Base-by-base conservation (phyloP, 1,140 invertebrate genomes). In the Choristoneura fumiferana region DNA sequence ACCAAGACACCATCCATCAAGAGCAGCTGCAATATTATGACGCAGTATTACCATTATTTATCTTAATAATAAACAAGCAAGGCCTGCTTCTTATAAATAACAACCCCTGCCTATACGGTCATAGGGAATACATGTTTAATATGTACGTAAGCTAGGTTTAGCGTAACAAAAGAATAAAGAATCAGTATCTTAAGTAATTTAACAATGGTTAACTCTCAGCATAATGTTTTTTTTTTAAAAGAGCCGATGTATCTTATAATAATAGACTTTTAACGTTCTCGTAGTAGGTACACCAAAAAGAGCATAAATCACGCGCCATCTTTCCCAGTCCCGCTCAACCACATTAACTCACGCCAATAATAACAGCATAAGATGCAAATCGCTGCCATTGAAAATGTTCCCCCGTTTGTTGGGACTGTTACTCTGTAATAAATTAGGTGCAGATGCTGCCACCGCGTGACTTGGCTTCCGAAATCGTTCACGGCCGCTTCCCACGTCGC, bases 1-100 rank as follows among this genome's bases (percentile, higher is more conserved):
- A 71, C 59, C 67, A 33, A 58, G 62, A 67, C 64, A 59, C 57
- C 71, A 81, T 81, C 76, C 76, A 79, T 81, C 78, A 81, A 69
- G 52, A 67, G 60, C 74, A 81, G 72, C 72, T 78, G 78, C 60
- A 60, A 52, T 57, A 36, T 36, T 53, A 14, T 49, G 43, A 49
- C 43, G 18, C 10, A 17, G 22, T 49, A 49, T 49, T 49, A 49
- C 17, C 43, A 49, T 49, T 49, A 33, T 49, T 49, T 49, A 49
- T 49, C 40, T 22, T 12, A 29, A 49, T 0, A 29, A 49, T 10
- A 13, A 29, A 29, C 22, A 2, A 6, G 22, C 22, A 2, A 29
- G 6, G 22, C 22, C 22, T 29, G 22, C 6, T 29, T 29, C 22
- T 29, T 6, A 29, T 2, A 29, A 29, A 29, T 29, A 29, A 29